Conservation (phyloP, 1,140 invertebrate genomes). For the Drosophila erecta region DNA sequence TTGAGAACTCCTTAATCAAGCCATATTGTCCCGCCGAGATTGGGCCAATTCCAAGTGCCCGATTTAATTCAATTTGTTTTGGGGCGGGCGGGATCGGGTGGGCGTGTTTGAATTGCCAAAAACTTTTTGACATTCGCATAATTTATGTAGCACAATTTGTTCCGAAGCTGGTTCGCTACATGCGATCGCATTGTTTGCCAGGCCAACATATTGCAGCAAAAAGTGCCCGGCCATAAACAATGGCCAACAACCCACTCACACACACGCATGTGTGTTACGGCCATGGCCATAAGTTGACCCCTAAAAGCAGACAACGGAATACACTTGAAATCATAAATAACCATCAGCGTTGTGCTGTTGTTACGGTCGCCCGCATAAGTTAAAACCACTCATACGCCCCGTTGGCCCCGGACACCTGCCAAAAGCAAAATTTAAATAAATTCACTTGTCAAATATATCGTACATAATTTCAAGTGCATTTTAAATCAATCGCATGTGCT, state of each 20-base stretch:
- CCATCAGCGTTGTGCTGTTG: conserved; percentile 27
- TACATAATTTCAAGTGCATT: conserved; percentile 70
- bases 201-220: conserved; percentile 51
- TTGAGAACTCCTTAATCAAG: conserved; percentile 2
- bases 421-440: conserved; percentile 67
- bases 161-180: conserved; percentile 30
- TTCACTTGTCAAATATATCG: conserved; percentile 57
- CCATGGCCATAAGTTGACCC: conserved; percentile 57
- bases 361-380: conserved; percentile 53
- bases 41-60: conserved; percentile 8
- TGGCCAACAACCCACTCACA: conserved; percentile 46
- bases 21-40: conserved; percentile 3
- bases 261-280: conserved; percentile 6
- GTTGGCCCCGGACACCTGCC: conserved; percentile 58
- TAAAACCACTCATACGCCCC: conserved; percentile 65
- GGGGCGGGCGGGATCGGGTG: conserved; percentile 3
- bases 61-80: conserved; percentile 41
- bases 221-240: conserved; percentile 65
- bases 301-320: conserved; percentile 70
- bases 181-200: conserved; percentile 47
- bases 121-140: conserved; percentile 68
- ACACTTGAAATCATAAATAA: conserved; percentile 69
- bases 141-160: conserved; percentile 66
- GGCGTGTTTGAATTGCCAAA: conserved; percentile 47
- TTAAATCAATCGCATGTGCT: conserved; percentile 72